A percentile compares a stretch with the other conserved stretches of the same genome.
These are phyloP conservation scores for Sardinella longiceps DNA, from an alignment of 2,797 vertebrate genomes.

Conservation along the genomic window DNA sequence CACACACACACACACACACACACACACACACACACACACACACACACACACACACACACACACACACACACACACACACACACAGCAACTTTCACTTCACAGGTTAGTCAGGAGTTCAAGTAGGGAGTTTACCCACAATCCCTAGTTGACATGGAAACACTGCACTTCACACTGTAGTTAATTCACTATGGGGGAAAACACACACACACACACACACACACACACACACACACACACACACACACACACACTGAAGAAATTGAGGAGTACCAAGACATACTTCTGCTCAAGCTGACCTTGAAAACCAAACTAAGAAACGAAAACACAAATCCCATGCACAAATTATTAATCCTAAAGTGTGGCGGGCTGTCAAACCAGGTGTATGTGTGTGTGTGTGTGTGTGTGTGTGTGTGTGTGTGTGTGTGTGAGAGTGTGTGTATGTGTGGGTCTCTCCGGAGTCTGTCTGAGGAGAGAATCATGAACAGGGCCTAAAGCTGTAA, in stretches of 20 bases:
- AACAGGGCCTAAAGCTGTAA: background rate
- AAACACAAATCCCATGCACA: background rate
- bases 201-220: conserved; percentile 3
- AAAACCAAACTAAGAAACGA: background rate
- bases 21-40: too few species aligned
- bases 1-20: too few species aligned
- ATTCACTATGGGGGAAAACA: background rate
- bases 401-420: background rate
- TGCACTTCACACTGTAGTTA: background rate
- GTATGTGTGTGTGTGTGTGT: background rate
- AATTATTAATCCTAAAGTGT: conserved; percentile 4
- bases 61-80: too few species aligned
- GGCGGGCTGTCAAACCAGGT: background rate
- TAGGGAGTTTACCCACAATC: conserved; percentile 9
- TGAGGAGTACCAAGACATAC: background rate
- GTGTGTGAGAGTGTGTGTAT: too few species aligned
- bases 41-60: too few species aligned
- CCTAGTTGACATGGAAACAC: background rate
- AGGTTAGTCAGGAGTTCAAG: background rate
- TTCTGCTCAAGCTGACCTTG: background rate
- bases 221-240: conserved; percentile 7
- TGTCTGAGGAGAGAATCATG: background rate
- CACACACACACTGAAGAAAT: background rate
- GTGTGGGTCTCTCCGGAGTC: background rate
- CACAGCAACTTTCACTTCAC: background rate